Evolutionary conservation across 2,888 invertebrate genomes (phyloP).

Genomic region (Agrotis puta): DNA sequence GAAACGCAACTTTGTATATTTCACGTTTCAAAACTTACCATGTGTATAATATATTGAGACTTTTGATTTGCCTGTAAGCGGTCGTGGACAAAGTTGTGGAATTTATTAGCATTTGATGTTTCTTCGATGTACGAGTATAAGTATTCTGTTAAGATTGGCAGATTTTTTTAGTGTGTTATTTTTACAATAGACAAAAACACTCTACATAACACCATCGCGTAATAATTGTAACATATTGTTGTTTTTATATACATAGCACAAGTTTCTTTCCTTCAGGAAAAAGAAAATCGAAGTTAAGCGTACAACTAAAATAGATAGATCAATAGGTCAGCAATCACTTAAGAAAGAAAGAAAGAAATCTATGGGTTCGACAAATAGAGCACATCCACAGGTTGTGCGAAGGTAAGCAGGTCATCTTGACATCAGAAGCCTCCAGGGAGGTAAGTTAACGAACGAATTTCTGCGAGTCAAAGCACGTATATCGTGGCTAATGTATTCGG

Average conservation of each 20-base stretch:
- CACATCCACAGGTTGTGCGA: constrained; percentile 60
- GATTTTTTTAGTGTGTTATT: background rate
- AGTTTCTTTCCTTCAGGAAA: background rate
- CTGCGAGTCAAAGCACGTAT: constrained; percentile 80
- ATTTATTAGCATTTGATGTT: constrained; percentile 37
- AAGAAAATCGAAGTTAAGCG: background rate
- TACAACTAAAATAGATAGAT: background rate
- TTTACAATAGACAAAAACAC: background rate
- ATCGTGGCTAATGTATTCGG: constrained; percentile 81
- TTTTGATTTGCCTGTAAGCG: constrained; percentile 38
- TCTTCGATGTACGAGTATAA: no score
- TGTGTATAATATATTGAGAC: constrained; percentile 25
- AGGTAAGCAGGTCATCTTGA: constrained; percentile 71
- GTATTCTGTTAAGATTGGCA: background rate
- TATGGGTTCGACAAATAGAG: constrained; percentile 18
- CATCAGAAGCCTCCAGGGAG: constrained; percentile 72
- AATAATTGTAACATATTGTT: background rate
- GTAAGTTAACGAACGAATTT: constrained; percentile 76
- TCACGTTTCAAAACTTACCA: constrained; percentile 41
- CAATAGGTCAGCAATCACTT: background rate
- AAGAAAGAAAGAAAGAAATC: constrained; percentile 13
- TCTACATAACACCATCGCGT: background rate
- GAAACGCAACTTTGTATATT: constrained; percentile 48
- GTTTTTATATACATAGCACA: background rate
- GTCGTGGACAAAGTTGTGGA: constrained; percentile 29